Percentiles rank a stretch among this genome's conserved stretches.
phyloP scores from a whole-genome alignment of 2,888 invertebrate species.

The Dendrolimus pini region DNA sequence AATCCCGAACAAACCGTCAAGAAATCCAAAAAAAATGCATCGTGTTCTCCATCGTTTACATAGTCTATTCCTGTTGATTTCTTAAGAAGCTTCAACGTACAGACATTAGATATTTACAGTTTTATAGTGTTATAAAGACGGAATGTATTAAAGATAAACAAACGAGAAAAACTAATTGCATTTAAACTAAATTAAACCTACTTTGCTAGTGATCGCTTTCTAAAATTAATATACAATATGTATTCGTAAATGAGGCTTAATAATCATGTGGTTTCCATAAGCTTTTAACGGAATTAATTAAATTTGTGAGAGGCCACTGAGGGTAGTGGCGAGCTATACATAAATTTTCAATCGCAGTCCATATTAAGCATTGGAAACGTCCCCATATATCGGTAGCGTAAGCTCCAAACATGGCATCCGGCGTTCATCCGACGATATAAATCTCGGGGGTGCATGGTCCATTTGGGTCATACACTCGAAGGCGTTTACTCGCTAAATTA shows the following conservation, averaged over 20 bases:
- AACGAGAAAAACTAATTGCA: too few relatives aligned
- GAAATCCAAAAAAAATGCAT: too few relatives aligned
- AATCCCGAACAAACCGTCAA: too few relatives aligned
- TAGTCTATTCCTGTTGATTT: too few relatives aligned
- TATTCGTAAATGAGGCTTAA: background rate
- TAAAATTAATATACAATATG: background rate
- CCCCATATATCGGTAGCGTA: slow-evolving; percentile 37
- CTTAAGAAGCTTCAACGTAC: too few relatives aligned
- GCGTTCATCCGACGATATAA: slow-evolving; percentile 46
- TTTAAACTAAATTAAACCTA: too few relatives aligned
- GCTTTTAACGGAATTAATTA: background rate
- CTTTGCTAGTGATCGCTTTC: background rate
- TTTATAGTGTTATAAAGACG: too few relatives aligned
- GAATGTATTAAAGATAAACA: too few relatives aligned
- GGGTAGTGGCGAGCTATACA: slow-evolving; percentile 1
- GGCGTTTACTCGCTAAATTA: slow-evolving; percentile 32
- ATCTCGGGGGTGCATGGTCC: slow-evolving; percentile 3
- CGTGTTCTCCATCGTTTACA: too few relatives aligned
- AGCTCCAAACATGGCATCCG: slow-evolving; percentile 41
- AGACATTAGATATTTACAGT: too few relatives aligned
- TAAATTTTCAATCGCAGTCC: slow-evolving; percentile 31
- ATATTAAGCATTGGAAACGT: slow-evolving; percentile 39
- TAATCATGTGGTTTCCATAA: background rate
- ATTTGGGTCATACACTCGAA: slow-evolving; percentile 1
- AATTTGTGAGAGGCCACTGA: background rate